These are phyloP conservation scores for Pantherophis guttatus DNA, from an alignment of 2,113 vertebrate species.

Conservation along the genomic window DNA sequence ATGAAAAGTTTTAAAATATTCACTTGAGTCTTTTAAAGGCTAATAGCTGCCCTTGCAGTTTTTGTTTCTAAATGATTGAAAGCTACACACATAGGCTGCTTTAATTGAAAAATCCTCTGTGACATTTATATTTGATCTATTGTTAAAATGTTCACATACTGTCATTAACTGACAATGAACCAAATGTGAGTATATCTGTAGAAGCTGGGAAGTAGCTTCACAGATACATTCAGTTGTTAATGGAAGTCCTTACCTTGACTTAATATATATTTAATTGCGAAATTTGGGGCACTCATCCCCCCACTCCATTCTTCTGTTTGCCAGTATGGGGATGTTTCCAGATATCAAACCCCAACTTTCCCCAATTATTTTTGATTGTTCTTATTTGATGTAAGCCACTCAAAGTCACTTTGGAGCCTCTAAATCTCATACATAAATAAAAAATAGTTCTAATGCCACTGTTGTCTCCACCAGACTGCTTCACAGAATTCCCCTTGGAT, in stretches of 20 bases:
- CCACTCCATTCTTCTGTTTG: not conserved
- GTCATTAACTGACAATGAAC: not conserved
- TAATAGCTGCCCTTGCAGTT: not conserved
- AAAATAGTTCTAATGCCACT: not conserved
- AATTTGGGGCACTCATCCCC: not conserved
- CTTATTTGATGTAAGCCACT: not conserved
- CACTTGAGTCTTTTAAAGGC: not conserved
- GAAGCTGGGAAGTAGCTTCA: not conserved
- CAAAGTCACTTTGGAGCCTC: not conserved
- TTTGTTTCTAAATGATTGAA: not conserved
- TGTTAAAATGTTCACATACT: not conserved
- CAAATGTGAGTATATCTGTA: not conserved
- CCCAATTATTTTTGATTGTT: not conserved
- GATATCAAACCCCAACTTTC: not conserved
- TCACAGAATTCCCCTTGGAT: not conserved
- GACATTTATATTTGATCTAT: not conserved
- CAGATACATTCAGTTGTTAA: not conserved
- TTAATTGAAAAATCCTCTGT: not conserved
- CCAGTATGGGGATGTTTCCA: not conserved
- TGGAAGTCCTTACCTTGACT: not conserved
- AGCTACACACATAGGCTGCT: not conserved
- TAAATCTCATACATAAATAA: not conserved
- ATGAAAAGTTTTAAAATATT: not conserved
- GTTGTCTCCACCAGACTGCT: not conserved
- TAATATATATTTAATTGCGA: not conserved